Conservation (phyloP, 2,888 invertebrate genomes). For the Zele albiditarsus region DNA sequence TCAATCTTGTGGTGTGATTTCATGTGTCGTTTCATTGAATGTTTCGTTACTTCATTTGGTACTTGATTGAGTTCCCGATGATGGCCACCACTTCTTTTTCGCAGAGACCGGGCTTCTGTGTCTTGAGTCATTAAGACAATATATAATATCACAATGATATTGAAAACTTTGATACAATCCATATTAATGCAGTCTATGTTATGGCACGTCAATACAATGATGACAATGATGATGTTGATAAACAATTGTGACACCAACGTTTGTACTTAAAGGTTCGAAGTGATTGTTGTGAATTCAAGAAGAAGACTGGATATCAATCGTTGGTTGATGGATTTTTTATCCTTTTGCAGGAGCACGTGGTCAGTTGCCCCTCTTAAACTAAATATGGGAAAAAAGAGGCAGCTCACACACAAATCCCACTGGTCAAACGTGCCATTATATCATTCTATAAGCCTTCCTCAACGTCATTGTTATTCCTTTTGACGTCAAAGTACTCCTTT, state of each 20-base stretch:
- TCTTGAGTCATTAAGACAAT: neutral
- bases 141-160: neutral
- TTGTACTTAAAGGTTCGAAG: neutral
- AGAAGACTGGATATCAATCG: constrained; percentile 29
- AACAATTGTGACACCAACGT: neutral
- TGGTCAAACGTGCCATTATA: constrained; percentile 36
- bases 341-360: constrained; percentile 44
- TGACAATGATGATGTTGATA: no score
- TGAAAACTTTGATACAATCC: neutral
- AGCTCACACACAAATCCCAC: constrained; percentile 28
- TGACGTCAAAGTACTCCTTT: constrained; percentile 54
- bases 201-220: no score
- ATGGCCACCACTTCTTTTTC: neutral
- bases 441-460: constrained; percentile 43
- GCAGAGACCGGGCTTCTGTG: neutral
- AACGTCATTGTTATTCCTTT: constrained; percentile 43
- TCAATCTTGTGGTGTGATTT: neutral
- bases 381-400: neutral
- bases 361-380: constrained; percentile 23
- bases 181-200: neutral
- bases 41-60: neutral
- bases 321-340: constrained; percentile 57
- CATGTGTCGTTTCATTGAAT: neutral
- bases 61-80: neutral
- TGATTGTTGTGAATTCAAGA: constrained; percentile 17